Evolutionary conservation across 2,797 vertebrate species (phyloP).

Genomic region (Remorina albescens): DNA sequence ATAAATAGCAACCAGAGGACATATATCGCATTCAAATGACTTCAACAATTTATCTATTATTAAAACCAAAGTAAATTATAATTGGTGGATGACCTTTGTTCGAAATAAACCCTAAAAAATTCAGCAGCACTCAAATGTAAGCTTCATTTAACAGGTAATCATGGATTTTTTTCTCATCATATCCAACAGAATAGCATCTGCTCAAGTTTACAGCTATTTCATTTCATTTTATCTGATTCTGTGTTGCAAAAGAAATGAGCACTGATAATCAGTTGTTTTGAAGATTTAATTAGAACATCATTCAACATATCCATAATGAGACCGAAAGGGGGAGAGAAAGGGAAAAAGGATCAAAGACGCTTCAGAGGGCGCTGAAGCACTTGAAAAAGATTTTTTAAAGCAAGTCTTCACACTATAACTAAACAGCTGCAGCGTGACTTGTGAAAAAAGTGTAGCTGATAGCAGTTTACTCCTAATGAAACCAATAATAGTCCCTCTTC

Average conservation of each 20-base stretch:
- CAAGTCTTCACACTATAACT: slow-evolving; percentile 9
- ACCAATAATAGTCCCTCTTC: slow-evolving; percentile 40
- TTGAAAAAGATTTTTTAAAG: slow-evolving; percentile 12
- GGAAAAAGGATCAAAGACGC: slow-evolving; percentile 21
- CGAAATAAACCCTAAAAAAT: neutral
- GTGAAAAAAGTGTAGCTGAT: neutral
- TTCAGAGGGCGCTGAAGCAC: slow-evolving; percentile 19
- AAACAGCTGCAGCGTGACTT: slow-evolving; percentile 10
- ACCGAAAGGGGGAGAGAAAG: slow-evolving; percentile 3
- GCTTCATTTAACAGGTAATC: neutral
- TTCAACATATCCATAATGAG: slow-evolving; percentile 25
- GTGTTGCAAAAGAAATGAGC: slow-evolving; percentile 20
- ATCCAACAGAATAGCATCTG: neutral
- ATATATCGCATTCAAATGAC: neutral
- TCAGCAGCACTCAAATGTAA: neutral
- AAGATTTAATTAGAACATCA: slow-evolving; percentile 43
- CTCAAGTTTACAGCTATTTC: slow-evolving; percentile 1
- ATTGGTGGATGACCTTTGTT: neutral
- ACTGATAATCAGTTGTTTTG: slow-evolving; percentile 34
- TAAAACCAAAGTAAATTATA: neutral
- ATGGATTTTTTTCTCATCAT: slow-evolving; percentile 9
- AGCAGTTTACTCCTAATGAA: slow-evolving; percentile 44
- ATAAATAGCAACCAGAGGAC: neutral
- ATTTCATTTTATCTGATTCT: slow-evolving; percentile 12
- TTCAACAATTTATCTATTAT: neutral